These are phyloP conservation scores for Meghimatium bilineatum DNA, from an alignment of 2,888 invertebrate genomes.

Conservation along the genomic window DNA sequence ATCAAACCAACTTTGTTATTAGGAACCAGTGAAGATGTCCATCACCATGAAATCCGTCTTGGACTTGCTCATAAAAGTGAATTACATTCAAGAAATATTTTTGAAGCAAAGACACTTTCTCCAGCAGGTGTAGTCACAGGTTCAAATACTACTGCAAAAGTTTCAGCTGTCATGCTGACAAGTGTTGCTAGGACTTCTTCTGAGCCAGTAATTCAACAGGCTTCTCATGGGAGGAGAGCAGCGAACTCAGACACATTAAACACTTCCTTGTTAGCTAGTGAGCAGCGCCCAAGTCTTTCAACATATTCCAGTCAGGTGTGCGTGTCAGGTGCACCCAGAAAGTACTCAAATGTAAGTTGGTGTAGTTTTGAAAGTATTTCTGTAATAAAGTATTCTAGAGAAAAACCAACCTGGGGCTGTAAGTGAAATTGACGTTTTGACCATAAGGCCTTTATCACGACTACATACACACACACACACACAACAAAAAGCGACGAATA, in stretches of 20 bases:
- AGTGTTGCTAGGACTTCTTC: background rate
- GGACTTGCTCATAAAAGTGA: background rate
- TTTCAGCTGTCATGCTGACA: background rate
- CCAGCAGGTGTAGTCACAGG: background rate
- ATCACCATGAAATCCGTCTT: background rate
- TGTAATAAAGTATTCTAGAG: too few relatives aligned
- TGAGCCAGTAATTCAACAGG: background rate
- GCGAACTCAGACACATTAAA: background rate
- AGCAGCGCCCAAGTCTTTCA: conserved; percentile 21
- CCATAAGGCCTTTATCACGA: too few relatives aligned
- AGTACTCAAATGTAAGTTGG: conserved; percentile 18
- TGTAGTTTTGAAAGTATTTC: too few relatives aligned
- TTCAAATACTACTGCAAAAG: background rate
- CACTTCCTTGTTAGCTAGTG: background rate
- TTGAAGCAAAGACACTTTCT: background rate
- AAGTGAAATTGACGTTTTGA: too few relatives aligned
- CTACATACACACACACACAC: too few relatives aligned
- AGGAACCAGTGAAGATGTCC: background rate
- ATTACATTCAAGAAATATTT: background rate
- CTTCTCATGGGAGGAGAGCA: background rate
- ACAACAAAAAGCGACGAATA: too few relatives aligned
- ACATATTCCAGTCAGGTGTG: conserved; percentile 11
- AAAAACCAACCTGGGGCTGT: too few relatives aligned
- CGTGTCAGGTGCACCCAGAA: background rate
- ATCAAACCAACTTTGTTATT: background rate